Conservation (phyloP, 1,140 invertebrate species). For the Ceratosolen solmsi region DNA sequence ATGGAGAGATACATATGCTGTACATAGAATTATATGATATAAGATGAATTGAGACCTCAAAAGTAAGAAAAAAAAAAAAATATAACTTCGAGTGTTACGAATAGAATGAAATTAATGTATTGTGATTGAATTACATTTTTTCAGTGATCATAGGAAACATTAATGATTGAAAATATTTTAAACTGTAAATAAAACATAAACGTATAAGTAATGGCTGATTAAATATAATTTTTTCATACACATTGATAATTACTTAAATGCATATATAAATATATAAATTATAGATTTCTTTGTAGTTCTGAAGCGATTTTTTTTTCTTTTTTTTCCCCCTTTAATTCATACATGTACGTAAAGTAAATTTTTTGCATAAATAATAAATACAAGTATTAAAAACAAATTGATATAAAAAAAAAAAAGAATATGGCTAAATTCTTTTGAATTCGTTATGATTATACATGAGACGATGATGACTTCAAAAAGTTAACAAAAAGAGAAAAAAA, state of each 20-base stretch:
- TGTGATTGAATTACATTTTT: slow-evolving; percentile 51
- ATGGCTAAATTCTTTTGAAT: slow-evolving; percentile 2
- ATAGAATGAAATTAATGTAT: slow-evolving; percentile 34
- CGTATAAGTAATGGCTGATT: slow-evolving; percentile 34
- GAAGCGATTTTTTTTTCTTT: slow-evolving; percentile 22
- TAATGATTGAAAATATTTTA: slow-evolving; percentile 43
- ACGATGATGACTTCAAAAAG: slow-evolving; percentile 8
- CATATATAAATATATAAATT: slow-evolving; percentile 6
- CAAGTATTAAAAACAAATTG: slow-evolving; percentile 21
- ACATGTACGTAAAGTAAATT: slow-evolving; percentile 13
- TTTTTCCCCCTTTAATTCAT: slow-evolving; percentile 11
- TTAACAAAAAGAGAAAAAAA: slow-evolving; percentile 11
- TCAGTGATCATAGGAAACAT: slow-evolving; percentile 27
- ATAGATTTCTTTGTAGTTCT: slow-evolving; percentile 33
- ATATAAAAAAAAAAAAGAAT: background rate
- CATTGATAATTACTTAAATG: slow-evolving; percentile 5
- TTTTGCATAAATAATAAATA: slow-evolving; percentile 24
- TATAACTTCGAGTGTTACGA: slow-evolving; percentile 43
- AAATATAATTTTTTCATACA: slow-evolving; percentile 31
- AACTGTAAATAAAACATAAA: slow-evolving; percentile 43
- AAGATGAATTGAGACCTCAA: slow-evolving; percentile 34
- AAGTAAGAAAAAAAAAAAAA: slow-evolving; percentile 21
- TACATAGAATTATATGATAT: slow-evolving; percentile 45
- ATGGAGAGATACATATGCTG: slow-evolving; percentile 37
- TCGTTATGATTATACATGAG: background rate